phyloP scores from a whole-genome alignment of 1,140 invertebrate species.

The Bombus picipes region DNA sequence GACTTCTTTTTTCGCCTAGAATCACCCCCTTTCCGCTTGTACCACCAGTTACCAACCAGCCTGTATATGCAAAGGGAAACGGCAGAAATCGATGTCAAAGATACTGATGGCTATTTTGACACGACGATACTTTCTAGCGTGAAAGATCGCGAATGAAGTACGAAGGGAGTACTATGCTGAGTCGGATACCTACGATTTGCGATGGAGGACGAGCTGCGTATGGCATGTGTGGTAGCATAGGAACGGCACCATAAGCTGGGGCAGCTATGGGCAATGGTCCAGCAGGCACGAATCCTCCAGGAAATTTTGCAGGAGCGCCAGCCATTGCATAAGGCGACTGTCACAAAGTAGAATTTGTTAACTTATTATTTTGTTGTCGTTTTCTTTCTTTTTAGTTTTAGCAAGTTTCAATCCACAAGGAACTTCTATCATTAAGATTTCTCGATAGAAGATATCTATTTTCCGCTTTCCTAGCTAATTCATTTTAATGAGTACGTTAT shows the following conservation, averaged over 20 bases:
- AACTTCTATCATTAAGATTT: no score
- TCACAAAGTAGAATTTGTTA: conserved; percentile 12
- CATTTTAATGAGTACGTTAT: no score
- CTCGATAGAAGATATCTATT: no score
- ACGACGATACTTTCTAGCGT: background rate
- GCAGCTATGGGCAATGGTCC: conserved; percentile 70
- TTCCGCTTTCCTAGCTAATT: no score
- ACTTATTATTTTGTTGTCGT: background rate
- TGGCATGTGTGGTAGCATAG: conserved; percentile 75
- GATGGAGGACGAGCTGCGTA: conserved; percentile 74
- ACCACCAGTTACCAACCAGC: no score
- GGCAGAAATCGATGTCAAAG: background rate
- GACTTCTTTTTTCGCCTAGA: no score
- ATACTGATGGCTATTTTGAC: background rate
- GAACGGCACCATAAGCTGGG: conserved; percentile 74
- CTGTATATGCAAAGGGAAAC: background rate
- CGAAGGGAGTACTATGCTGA: background rate
- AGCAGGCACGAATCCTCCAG: conserved; percentile 73
- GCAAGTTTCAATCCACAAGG: no score
- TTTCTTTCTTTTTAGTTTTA: background rate
- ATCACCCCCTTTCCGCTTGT: no score
- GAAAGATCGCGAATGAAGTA: background rate
- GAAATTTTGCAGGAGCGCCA: conserved; percentile 71
- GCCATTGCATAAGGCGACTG: conserved; percentile 78
- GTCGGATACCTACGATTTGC: conserved; percentile 73